Conservation (phyloP, 1,140 invertebrate species). For the Megalopta genalis region DNA sequence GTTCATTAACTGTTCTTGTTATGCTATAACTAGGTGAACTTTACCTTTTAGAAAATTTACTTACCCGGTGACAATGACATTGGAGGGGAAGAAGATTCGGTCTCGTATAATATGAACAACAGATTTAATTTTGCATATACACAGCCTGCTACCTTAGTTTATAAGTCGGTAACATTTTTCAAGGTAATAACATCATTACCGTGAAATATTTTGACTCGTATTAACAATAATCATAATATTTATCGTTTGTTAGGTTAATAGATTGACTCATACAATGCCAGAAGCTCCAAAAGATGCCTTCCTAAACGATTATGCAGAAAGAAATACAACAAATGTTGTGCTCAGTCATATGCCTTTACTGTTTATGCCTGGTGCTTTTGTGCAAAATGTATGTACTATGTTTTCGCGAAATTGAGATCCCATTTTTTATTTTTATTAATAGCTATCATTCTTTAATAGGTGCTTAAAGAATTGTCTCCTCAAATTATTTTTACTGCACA, state of each 20-base stretch:
- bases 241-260: slow-evolving; percentile 84
- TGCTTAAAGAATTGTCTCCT: slow-evolving; percentile 84
- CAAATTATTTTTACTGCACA: slow-evolving; percentile 93
- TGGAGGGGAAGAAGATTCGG: slow-evolving; percentile 92
- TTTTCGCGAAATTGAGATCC: slow-evolving; percentile 2
- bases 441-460: slow-evolving; percentile 76
- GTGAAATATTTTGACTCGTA: not conserved
- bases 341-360: slow-evolving; percentile 87
- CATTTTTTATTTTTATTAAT: slow-evolving; percentile 17
- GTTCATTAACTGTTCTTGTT: slow-evolving; percentile 1
- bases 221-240: not conserved
- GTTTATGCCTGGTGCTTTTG: slow-evolving; percentile 83
- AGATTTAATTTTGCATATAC: slow-evolving; percentile 90
- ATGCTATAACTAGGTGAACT: not conserved
- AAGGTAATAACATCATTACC: slow-evolving; percentile 76
- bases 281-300: slow-evolving; percentile 80
- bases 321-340: slow-evolving; percentile 83
- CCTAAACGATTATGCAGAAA: slow-evolving; percentile 82
- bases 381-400: slow-evolving; percentile 80
- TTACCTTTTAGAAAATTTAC: slow-evolving; percentile 86
- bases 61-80: slow-evolving; percentile 97
- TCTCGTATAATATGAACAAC: slow-evolving; percentile 86
- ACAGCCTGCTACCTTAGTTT: slow-evolving; percentile 83
- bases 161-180: slow-evolving; percentile 82
- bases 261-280: slow-evolving; percentile 81